Evolutionary conservation across 2,113 vertebrate species (phyloP).

Genomic region (Bostrychus sinensis): DNA sequence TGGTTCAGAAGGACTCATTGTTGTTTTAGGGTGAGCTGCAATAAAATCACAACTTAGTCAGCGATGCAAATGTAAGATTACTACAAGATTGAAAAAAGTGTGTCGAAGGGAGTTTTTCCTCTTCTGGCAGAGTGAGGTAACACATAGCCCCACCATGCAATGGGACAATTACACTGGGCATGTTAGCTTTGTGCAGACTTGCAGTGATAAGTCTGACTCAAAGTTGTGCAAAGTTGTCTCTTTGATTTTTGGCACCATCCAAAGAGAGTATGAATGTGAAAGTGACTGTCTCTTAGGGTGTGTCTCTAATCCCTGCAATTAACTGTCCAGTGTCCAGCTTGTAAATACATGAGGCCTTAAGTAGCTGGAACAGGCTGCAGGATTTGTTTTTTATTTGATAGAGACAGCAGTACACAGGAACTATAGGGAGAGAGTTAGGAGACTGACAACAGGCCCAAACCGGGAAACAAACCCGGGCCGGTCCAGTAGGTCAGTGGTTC

Average conservation of each 20-base stretch:
- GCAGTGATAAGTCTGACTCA: not conserved
- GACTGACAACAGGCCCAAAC: too few species aligned
- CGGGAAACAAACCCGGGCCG: too few species aligned
- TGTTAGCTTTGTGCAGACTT: not conserved
- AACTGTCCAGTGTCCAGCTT: not conserved
- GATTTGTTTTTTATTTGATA: not conserved
- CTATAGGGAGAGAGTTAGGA: too few species aligned
- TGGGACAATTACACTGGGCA: not conserved
- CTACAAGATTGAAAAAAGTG: not conserved
- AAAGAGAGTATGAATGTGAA: not conserved
- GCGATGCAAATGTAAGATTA: not conserved
- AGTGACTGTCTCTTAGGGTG: not conserved
- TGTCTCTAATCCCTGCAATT: not conserved
- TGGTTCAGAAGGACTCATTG: not conserved
- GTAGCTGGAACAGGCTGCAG: not conserved
- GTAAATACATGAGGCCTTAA: too few species aligned
- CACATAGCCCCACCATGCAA: not conserved
- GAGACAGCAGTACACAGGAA: too few species aligned
- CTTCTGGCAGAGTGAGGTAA: conserved; percentile 3
- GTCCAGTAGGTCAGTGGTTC: too few species aligned
- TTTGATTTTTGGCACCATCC: too few species aligned
- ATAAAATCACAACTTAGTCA: conserved; percentile 51
- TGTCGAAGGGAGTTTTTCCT: conserved; percentile 5
- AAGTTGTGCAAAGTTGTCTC: too few species aligned
- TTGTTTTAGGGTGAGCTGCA: conserved; percentile 12